Evolutionary conservation across 1,140 invertebrate species (phyloP).

Genomic region (Theocolax elegans): DNA sequence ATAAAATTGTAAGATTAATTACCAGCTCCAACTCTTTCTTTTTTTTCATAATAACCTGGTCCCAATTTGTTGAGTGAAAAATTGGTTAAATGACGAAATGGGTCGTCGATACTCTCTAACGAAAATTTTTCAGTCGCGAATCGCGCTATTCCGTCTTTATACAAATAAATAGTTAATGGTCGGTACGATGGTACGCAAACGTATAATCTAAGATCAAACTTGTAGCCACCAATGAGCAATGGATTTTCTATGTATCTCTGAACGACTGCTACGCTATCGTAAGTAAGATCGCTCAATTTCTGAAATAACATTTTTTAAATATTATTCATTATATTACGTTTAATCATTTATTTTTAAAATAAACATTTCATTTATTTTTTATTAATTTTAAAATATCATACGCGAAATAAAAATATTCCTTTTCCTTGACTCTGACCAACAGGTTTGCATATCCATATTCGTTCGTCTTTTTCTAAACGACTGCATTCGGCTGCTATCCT

Average conservation of each 20-base stretch:
- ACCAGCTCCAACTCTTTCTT: slow-evolving; percentile 83
- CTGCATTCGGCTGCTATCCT: slow-evolving; percentile 83
- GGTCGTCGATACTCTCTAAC: slow-evolving; percentile 83
- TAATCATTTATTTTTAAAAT: neutral
- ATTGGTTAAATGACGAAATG: slow-evolving; percentile 91
- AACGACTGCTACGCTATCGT: slow-evolving; percentile 79
- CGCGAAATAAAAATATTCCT: slow-evolving; percentile 85
- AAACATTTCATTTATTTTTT: slow-evolving; percentile 13
- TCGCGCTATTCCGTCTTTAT: slow-evolving; percentile 83
- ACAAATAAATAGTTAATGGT: slow-evolving; percentile 85
- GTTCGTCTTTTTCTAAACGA: slow-evolving; percentile 60
- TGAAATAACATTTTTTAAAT: slow-evolving; percentile 56
- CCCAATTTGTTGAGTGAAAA: slow-evolving; percentile 85
- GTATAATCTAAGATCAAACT: slow-evolving; percentile 87
- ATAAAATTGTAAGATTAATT: no score
- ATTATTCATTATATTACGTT: slow-evolving; percentile 5
- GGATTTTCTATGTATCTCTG: slow-evolving; percentile 89
- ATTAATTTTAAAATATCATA: slow-evolving; percentile 56
- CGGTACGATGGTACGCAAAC: slow-evolving; percentile 85
- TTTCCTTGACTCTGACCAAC: slow-evolving; percentile 85
- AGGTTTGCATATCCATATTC: slow-evolving; percentile 88
- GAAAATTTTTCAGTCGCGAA: slow-evolving; percentile 87
- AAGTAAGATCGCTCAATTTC: slow-evolving; percentile 80
- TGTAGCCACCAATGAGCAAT: slow-evolving; percentile 86
- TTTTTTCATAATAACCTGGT: slow-evolving; percentile 82